phyloP scores from a whole-genome alignment of 1,140 invertebrate species.

The Papilio polytes region DNA sequence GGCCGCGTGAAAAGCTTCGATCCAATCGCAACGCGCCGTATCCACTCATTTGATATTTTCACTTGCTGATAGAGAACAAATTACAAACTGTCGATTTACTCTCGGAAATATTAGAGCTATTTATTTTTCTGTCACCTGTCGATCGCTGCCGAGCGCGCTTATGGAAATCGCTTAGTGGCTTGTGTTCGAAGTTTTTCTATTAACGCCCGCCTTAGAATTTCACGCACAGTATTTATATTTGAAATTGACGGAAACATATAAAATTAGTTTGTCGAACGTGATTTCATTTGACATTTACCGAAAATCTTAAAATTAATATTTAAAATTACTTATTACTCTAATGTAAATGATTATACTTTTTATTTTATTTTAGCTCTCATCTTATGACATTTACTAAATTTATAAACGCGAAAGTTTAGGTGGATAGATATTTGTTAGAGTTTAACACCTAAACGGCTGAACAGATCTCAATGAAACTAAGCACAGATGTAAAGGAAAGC shows the following conservation, averaged over 20 bases:
- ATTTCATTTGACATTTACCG: conserved; percentile 60
- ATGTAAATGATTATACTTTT: too few species aligned
- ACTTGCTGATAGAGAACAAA: conserved; percentile 76
- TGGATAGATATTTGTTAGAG: too few species aligned
- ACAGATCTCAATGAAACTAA: too few species aligned
- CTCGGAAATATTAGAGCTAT: conserved; percentile 73
- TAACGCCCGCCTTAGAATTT: conserved; percentile 62
- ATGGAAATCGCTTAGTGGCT: conserved; percentile 73
- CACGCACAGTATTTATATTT: conserved; percentile 63
- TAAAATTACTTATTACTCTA: too few species aligned
- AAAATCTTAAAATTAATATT: conserved; percentile 35
- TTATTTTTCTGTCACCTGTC: conserved; percentile 82
- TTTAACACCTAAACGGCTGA: too few species aligned
- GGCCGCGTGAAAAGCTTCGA: conserved; percentile 80
- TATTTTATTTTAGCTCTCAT: too few species aligned
- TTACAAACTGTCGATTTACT: conserved; percentile 78
- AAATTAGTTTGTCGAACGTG: not conserved
- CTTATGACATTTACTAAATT: too few species aligned
- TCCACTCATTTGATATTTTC: conserved; percentile 83
- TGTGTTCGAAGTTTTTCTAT: conserved; percentile 77
- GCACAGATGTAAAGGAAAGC: too few species aligned
- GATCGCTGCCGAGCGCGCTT: conserved; percentile 60
- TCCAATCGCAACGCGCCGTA: conserved; percentile 74
- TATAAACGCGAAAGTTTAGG: too few species aligned
- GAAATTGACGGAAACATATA: conserved; percentile 51